Evolutionary conservation across 2,113 vertebrate genomes (phyloP), one percentile per base, ranked within the genome.

Genomic region (Todiramphus saurophagus): DNA sequence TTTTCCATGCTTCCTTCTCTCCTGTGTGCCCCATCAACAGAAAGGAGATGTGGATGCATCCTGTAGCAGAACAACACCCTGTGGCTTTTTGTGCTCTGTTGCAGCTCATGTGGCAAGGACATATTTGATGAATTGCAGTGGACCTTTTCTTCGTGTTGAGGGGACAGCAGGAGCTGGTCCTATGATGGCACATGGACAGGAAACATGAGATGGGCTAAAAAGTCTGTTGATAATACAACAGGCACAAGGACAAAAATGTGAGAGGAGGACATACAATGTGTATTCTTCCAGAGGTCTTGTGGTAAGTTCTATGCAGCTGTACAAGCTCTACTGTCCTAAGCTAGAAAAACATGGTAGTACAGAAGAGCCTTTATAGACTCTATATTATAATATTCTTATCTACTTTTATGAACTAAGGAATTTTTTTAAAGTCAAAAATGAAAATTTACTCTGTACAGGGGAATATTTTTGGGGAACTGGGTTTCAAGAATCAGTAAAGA

Each of bases 51-150:
- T 63, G 17, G 31, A 62, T 11, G 3, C 24, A 30, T 30, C 41
- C 41, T 0, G 0, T 4, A 66, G 28, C 39, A 41, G 37, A 75
- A 55, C 1, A 3, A 18, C 23, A 63, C 39, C 15, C 11, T 14
- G 12, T 50, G 14, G 20, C 4, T 46, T 78, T 86, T 43, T 37
- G 37, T 28, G 59, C 17, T 6, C 10, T 64, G 7, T 10, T 64
- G 30, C 31, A 85, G 33, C 27, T 64, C 30, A 8, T 30, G 13
- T 75, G 25, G 8, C 25, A 51, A 72, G 20, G 35, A 30, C 2
- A 24, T 60, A 43, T 41, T 74, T 83, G 33, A 39, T 39, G 16
- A 64, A 16, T 58, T 74, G 24, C 19, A 83, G 13, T 73, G 28
- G 10, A 66, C 5, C 13, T 7, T 70, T 85, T 77, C 46, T 53